These are phyloP conservation scores for Sturnus vulgaris DNA, from an alignment of 2,113 vertebrate genomes.

Conservation along the genomic window DNA sequence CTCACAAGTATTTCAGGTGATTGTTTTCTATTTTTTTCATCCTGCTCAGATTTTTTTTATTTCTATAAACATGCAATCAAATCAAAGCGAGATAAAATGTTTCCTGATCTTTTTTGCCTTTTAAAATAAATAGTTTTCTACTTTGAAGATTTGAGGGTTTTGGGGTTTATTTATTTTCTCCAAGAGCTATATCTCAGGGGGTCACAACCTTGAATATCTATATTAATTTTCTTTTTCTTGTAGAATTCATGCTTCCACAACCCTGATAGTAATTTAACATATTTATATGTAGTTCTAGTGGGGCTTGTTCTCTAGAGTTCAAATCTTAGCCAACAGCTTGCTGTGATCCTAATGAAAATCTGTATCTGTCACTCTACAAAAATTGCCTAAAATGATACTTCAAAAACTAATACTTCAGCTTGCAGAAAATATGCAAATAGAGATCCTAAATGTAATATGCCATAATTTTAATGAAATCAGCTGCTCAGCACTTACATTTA, in stretches of 20 bases:
- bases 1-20: background rate
- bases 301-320: background rate
- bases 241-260: background rate
- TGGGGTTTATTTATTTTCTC: background rate
- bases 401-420: conserved; percentile 63
- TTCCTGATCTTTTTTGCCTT: background rate
- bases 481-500: conserved; percentile 56
- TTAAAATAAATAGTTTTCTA: background rate
- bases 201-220: background rate
- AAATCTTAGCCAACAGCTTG: conserved; percentile 36
- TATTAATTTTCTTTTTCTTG: background rate
- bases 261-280: conserved; percentile 30
- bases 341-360: conserved; percentile 53
- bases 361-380: conserved; percentile 53
- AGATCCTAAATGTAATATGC: conserved; percentile 31
- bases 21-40: background rate
- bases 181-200: background rate
- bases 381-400: conserved; percentile 59
- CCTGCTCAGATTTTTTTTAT: background rate
- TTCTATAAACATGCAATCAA: background rate
- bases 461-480: conserved; percentile 69
- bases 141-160: background rate
- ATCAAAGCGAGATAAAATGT: background rate
- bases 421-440: conserved; percentile 66
- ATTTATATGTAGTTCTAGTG: conserved; percentile 25